Percentiles rank a stretch among this genome's conserved stretches.
Evolutionary conservation across 2,888 invertebrate species (phyloP).

Genomic region (Branchipolynoe longqiensis): DNA sequence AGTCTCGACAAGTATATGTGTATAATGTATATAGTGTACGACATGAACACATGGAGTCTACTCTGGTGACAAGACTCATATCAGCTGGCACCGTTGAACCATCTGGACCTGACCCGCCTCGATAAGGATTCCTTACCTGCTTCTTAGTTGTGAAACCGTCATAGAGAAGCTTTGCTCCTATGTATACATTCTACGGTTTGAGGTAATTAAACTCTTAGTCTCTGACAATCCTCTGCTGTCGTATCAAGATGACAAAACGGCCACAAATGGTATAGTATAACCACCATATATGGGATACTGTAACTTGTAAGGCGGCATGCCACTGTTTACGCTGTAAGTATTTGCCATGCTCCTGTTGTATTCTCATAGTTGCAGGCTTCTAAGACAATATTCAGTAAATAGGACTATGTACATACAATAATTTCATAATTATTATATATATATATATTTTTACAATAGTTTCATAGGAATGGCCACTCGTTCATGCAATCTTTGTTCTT

Average conservation of each 20-base stretch:
- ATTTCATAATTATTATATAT: constrained; percentile 48
- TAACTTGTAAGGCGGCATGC: not conserved
- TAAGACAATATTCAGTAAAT: constrained; percentile 55
- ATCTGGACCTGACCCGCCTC: not conserved
- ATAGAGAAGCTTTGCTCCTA: not conserved
- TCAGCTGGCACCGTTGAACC: not conserved
- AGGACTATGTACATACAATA: constrained; percentile 49
- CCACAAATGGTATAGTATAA: not conserved
- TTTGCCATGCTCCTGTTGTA: constrained; percentile 19
- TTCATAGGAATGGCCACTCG: constrained; percentile 45
- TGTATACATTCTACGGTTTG: not conserved
- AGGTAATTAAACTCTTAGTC: constrained; percentile 3
- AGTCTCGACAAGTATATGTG: constrained; percentile 8
- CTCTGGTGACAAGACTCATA: not conserved
- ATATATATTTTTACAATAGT: constrained; percentile 55
- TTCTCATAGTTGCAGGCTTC: constrained; percentile 51
- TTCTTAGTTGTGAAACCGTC: not conserved
- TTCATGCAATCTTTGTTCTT: constrained; percentile 21
- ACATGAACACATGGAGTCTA: constrained; percentile 4
- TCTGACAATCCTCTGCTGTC: constrained; percentile 14
- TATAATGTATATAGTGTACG: not conserved
- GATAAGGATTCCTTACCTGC: not conserved
- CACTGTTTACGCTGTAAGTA: constrained; percentile 10
- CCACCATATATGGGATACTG: not conserved
- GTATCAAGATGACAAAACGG: not conserved